Evolutionary conservation across 1,140 invertebrate species (phyloP), one percentile per base, ranked within the genome.

Genomic region (Brevipalpus yothersi): DNA sequence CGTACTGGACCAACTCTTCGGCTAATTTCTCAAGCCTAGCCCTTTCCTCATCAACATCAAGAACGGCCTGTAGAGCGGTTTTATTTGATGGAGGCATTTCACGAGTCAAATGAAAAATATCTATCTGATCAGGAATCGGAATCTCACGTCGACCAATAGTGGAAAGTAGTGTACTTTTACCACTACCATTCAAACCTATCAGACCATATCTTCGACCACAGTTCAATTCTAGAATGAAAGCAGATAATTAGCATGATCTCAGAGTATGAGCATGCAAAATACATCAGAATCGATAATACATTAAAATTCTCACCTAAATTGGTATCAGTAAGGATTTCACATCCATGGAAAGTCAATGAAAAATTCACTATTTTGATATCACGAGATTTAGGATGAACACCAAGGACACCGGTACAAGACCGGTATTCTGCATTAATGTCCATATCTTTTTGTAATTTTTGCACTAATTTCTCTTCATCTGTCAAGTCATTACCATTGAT

Each of bases 311-410:
- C 77, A 72, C 98, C 94, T 0, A 98, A 74, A 70, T 87, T 82
- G 0, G 94, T 94, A 70, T 99, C 95, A 68, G 86, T 83, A 55
- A 98, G 76, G 60, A 99, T 75, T 75, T 98, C 95, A 66, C 81
- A 79, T 54, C 95, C 95, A 71, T 98, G 93, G 72, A 98, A 99
- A 55, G 90, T 96, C 58, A 99, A 88, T 42, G 92, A 94, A 68
- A 98, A 85, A 69, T 89, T 94, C 58, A 86, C 84, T 67, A 99
- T 92, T 72, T 98, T 97, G 40, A 98, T 78, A 73, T 99, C 94
- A 62, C 94, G 77, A 62, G 89, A 90, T 63, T 88, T 81, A 11
- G 88, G 86, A 75, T 99, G 92, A 3, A 95, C 87, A 2, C 84
- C 88, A 58, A 96, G 72, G 0, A 88, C 86, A 41, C 93, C 94